Conservation (phyloP, 2,113 vertebrate species). For the Chunga burmeisteri region DNA sequence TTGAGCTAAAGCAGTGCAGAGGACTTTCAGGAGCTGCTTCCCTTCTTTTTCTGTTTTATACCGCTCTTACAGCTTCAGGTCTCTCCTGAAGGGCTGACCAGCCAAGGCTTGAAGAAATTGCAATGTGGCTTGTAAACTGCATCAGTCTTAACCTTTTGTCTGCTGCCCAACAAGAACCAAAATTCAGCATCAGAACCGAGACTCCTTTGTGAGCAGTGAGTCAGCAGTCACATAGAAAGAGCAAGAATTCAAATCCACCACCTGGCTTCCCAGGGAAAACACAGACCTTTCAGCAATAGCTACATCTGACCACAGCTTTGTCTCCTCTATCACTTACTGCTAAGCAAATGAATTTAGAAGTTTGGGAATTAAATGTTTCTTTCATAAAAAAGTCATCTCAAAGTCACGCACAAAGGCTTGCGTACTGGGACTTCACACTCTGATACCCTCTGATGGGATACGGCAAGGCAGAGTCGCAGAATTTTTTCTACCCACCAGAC, state of each 20-base stretch:
- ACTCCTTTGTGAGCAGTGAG: neutral
- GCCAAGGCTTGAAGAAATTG: neutral
- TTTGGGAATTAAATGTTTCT: neutral
- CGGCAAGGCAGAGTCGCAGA: neutral
- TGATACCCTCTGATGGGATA: neutral
- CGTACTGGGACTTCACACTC: accelerated
- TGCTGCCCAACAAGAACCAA: neutral
- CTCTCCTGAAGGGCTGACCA: neutral
- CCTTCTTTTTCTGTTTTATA: neutral
- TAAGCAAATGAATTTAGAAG: neutral
- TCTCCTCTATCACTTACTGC: neutral
- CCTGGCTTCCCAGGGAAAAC: neutral
- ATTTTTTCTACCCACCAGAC: neutral
- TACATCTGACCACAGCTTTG: neutral
- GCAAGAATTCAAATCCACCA: neutral
- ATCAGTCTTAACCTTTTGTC: neutral
- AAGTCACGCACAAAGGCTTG: accelerated
- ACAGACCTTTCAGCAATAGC: neutral
- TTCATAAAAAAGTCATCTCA: neutral
- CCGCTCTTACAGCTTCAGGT: neutral
- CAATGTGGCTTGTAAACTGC: neutral
- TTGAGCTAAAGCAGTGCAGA: neutral
- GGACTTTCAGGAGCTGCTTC: neutral
- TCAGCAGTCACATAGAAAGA: neutral
- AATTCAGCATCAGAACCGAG: neutral